Evolutionary conservation across 2,113 vertebrate species (phyloP).

Genomic region (Corvus hawaiiensis): DNA sequence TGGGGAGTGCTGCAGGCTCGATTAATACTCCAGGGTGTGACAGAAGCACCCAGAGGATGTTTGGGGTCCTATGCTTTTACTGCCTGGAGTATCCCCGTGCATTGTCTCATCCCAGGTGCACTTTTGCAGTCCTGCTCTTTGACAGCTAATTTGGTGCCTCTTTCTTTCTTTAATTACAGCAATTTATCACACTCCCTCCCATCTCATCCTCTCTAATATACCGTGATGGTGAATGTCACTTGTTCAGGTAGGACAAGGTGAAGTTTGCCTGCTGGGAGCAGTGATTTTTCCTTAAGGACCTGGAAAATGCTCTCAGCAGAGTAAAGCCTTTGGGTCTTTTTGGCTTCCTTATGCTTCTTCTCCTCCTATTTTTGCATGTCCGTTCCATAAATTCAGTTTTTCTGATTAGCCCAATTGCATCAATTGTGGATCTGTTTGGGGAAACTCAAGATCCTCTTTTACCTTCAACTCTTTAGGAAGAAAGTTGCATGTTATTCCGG

Average conservation of each 20-base stretch:
- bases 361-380: neutral
- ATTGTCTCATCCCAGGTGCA: neutral
- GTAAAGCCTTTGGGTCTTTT: neutral
- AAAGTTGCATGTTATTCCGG: neutral
- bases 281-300: neutral
- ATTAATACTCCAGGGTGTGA: neutral
- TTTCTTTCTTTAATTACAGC: slow-evolving; percentile 1
- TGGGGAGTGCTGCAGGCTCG: neutral
- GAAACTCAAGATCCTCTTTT: neutral
- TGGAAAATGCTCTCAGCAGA: neutral
- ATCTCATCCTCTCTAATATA: neutral
- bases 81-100: neutral
- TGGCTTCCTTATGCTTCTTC: neutral
- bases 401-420: neutral
- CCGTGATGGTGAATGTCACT: neutral
- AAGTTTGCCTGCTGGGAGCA: neutral
- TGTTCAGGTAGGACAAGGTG: slow-evolving; percentile 4
- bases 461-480: neutral
- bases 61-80: neutral
- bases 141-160: neutral
- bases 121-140: neutral
- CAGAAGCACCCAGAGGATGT: neutral
- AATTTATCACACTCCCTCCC: neutral
- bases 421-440: neutral
- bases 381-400: neutral